phyloP scores from a whole-genome alignment of 1,140 invertebrate species.

The Chionoecetes opilio region DNA sequence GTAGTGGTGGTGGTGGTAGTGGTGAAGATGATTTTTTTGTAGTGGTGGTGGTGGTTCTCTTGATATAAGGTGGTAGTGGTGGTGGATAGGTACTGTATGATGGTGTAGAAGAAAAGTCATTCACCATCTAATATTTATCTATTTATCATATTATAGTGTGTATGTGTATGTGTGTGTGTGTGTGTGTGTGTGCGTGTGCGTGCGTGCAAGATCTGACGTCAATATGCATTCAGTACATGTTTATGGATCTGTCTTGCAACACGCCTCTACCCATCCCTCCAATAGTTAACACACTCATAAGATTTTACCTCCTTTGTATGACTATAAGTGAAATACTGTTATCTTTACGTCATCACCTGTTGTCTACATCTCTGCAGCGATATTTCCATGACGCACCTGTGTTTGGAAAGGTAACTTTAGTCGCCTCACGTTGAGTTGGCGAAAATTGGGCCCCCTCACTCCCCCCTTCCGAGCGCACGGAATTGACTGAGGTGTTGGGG shows the following conservation, averaged over 20 bases:
- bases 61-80: neutral
- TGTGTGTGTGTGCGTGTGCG: slow-evolving; percentile 42
- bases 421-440: too few relatives aligned
- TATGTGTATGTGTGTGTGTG: slow-evolving; percentile 41
- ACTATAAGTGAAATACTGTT: neutral
- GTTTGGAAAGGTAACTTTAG: too few relatives aligned
- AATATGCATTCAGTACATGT: too few relatives aligned
- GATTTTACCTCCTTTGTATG: neutral
- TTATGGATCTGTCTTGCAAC: neutral
- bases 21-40: too few relatives aligned
- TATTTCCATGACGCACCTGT: neutral
- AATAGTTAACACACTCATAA: neutral
- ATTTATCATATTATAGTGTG: neutral
- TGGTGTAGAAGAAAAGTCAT: too few relatives aligned
- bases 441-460: too few relatives aligned
- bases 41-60: too few relatives aligned
- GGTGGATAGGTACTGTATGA: too few relatives aligned
- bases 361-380: neutral
- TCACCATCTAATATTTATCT: neutral
- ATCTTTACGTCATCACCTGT: neutral
- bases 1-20: neutral
- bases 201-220: neutral
- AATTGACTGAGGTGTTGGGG: too few relatives aligned
- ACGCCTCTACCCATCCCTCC: neutral
- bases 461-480: too few relatives aligned